Evolutionary conservation across 2,888 invertebrate species (phyloP).

Genomic region (Euspilapteryx auroguttella): DNA sequence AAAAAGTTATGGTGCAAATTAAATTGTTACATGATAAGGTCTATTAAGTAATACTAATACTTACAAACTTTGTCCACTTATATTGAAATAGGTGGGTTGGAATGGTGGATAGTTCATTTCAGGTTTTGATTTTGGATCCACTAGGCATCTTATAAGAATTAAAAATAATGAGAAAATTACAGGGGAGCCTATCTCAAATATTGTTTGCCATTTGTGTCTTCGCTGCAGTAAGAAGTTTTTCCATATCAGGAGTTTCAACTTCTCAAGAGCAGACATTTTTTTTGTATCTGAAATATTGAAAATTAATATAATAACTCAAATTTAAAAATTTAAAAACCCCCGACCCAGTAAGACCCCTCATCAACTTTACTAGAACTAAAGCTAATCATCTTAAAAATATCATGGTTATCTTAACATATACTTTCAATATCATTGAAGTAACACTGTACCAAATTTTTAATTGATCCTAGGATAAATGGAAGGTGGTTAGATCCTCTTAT

Average conservation of each 20-base stretch:
- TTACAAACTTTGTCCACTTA: constrained; percentile 35
- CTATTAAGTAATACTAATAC: constrained; percentile 12
- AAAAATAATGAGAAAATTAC: constrained; percentile 70
- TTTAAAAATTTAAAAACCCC: too few species aligned
- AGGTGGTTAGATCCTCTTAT: too few species aligned
- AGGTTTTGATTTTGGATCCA: constrained; percentile 60
- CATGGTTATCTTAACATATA: too few species aligned
- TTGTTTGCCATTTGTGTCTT: constrained; percentile 71
- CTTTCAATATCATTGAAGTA: too few species aligned
- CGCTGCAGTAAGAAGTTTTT: constrained; percentile 80
- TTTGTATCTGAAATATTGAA: constrained; percentile 7
- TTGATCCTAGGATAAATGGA: too few species aligned
- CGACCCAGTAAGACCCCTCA: too few species aligned
- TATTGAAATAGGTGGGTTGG: constrained; percentile 41
- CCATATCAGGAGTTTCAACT: constrained; percentile 76
- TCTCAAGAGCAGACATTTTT: constrained; percentile 47
- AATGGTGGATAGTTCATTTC: constrained; percentile 29
- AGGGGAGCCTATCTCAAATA: constrained; percentile 72
- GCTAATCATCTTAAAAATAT: too few species aligned
- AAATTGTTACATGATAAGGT: too few species aligned
- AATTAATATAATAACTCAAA: too few species aligned
- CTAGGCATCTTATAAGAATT: constrained; percentile 71
- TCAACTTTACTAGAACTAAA: too few species aligned
- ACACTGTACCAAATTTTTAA: too few species aligned
- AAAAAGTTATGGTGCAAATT: too few species aligned